Evolutionary conservation across 2,113 vertebrate genomes (phyloP).

Genomic region (Phycodurus eques): DNA sequence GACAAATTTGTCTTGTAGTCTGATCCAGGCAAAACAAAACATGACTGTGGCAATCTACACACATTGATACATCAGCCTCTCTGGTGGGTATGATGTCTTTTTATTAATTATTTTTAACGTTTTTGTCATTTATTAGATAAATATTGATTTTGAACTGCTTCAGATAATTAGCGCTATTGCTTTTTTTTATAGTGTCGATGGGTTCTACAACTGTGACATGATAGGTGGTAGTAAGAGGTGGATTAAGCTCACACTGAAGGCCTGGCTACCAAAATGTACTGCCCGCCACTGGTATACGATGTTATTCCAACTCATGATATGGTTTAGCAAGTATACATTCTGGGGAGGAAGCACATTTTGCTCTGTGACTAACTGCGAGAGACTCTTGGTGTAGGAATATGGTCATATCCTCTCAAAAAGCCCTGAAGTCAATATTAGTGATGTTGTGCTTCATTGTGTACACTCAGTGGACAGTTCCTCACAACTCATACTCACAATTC

Average conservation of each 20-base stretch:
- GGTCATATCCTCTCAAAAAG: conserved; percentile 42
- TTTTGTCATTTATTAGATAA: too few relatives aligned
- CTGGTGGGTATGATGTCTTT: too few relatives aligned
- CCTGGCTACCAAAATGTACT: too few relatives aligned
- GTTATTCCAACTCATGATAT: too few relatives aligned
- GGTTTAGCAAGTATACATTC: too few relatives aligned
- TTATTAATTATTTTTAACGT: too few relatives aligned
- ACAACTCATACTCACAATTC: conserved; percentile 89
- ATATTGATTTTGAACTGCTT: too few relatives aligned
- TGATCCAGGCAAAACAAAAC: too few relatives aligned
- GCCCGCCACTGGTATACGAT: too few relatives aligned
- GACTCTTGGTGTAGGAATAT: conserved; percentile 13
- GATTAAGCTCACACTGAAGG: background rate
- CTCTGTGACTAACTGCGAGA: conserved; percentile 4
- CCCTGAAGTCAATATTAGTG: conserved; percentile 42
- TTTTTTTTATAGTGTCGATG: background rate
- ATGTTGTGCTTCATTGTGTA: conserved; percentile 39
- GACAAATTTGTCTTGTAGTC: too few relatives aligned
- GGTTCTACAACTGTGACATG: background rate
- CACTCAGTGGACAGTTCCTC: conserved; percentile 26
- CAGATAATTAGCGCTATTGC: background rate
- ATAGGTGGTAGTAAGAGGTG: background rate
- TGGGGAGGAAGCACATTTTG: background rate
- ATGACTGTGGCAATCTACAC: too few relatives aligned
- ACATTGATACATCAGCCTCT: too few relatives aligned